A percentile compares a stretch with the other conserved stretches of the same genome.
phyloP scores from a whole-genome alignment of 2,113 vertebrate species.

The Cynocephalus volans region DNA sequence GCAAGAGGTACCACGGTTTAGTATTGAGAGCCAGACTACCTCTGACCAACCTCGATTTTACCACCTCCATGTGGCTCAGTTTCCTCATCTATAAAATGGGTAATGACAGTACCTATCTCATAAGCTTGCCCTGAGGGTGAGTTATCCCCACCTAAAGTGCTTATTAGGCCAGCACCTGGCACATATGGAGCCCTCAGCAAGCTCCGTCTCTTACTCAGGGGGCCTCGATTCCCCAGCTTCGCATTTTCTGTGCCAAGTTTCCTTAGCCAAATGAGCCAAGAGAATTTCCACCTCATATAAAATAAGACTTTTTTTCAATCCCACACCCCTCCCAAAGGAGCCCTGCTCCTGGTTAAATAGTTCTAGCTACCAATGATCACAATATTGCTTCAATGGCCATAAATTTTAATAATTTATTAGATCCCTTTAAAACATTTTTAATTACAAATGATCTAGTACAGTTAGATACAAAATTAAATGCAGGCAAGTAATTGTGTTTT shows the following conservation, averaged over 20 bases:
- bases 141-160: background rate
- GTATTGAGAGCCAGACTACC: background rate
- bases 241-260: background rate
- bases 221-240: background rate
- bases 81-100: conserved; percentile 27
- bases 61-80: background rate
- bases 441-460: conserved; percentile 55
- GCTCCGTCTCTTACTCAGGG: background rate
- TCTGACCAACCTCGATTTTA: background rate
- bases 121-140: background rate
- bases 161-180: background rate
- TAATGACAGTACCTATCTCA: background rate
- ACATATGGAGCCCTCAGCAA: fast-evolving
- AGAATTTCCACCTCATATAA: background rate
- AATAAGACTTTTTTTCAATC: background rate
- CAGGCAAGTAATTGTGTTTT: conserved; percentile 45
- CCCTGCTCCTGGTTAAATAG: background rate
- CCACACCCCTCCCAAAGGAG: background rate
- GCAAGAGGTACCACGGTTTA: background rate
- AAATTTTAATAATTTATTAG: conserved; percentile 50
- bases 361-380: background rate
- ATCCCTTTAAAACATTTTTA: conserved; percentile 33
- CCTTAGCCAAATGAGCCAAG: background rate
- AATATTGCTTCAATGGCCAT: background rate
- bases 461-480: conserved; percentile 30